Percentiles rank a stretch among this genome's conserved stretches.
Conservation (phyloP, 1,140 invertebrate genomes). For the Zaprionus vittiger region DNA sequence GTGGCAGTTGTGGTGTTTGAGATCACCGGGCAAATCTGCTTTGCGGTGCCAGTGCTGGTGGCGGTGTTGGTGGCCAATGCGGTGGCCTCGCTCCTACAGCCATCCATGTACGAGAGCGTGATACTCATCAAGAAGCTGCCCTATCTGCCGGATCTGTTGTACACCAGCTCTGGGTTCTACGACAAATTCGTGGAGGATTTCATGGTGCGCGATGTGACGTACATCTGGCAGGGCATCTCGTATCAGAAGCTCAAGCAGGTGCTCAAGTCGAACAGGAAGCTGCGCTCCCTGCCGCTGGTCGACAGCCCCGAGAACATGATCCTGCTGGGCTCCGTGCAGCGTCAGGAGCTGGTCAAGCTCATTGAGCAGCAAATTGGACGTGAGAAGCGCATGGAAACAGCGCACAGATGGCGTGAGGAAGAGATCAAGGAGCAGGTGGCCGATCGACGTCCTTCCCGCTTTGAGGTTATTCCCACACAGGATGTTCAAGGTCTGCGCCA, state of each 20-base stretch:
- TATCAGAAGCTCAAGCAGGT: constrained; percentile 94
- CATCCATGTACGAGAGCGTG: constrained; percentile 99
- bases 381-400: constrained; percentile 91
- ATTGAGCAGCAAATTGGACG: constrained; percentile 94
- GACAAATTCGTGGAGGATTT: constrained; percentile 97
- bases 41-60: constrained; percentile 98
- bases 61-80: constrained; percentile 97
- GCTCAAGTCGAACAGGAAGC: constrained; percentile 87
- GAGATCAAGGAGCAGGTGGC: constrained; percentile 81
- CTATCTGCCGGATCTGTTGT: constrained; percentile 90
- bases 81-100: constrained; percentile 95
- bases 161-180: constrained; percentile 91
- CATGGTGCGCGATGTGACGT: constrained; percentile 96
- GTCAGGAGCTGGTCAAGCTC: constrained; percentile 94
- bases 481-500: constrained; percentile 86
- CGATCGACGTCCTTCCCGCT: constrained; percentile 87
- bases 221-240: constrained; percentile 95
- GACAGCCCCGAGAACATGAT: constrained; percentile 96
- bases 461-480: constrained; percentile 87
- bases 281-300: constrained; percentile 95
- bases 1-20: constrained; percentile 99
- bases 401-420: constrained; percentile 85
- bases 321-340: constrained; percentile 95
- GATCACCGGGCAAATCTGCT: constrained; percentile 98
- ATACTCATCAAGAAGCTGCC: constrained; percentile 98